Base-by-base conservation (phyloP, 2,888 invertebrate genomes). In the Lasioglossum morio region DNA sequence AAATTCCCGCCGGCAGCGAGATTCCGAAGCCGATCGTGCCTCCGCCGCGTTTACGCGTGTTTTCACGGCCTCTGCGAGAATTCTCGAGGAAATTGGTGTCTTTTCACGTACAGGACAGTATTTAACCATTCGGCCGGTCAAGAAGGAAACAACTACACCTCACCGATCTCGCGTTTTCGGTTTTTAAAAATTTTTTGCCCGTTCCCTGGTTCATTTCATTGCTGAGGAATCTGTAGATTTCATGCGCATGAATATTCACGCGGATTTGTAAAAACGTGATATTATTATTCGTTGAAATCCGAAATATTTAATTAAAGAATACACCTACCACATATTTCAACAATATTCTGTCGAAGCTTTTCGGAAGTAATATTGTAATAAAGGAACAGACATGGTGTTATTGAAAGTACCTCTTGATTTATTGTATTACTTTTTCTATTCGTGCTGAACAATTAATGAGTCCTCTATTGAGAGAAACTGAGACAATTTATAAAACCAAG, bases 1-100 rank as follows among this genome's bases (percentile, higher is more conserved):
- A 92, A 90, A 89, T 90, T 92, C 88, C 81, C 85, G 90, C 88
- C 87, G 89, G 84, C 70, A 79, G 84, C 83, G 83, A 85, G 66
- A 66, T 66, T 66, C 73, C 76, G 43, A 79, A 48, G 63, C 48
- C 37, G 77, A 80, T 84, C 80, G 74, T 77, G 46, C 53, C 53
- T 57, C 30, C 34, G 34, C 34, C 60, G 43, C 43, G 70, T 43
- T 30, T 66, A 46, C 73, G 27, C 48, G 30, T 46, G 63, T 78
- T 75, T 40, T 76, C 75, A 34, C 19, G 34, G 23, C 19, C 3
- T 37, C 23, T 37, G 34, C 14, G 66, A 66, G 34, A 66, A 66
- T 66, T 66, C 66, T 23, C 34, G 19, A 23, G 66, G 34, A 37
- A 66, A 66, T 34, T 34, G 10, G 19, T 66, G 66, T 66, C 66